A percentile compares a stretch with the other conserved stretches of the same genome.
These are phyloP conservation scores for Hyles euphorbiae DNA, from an alignment of 1,140 invertebrate species.

Conservation along the genomic window DNA sequence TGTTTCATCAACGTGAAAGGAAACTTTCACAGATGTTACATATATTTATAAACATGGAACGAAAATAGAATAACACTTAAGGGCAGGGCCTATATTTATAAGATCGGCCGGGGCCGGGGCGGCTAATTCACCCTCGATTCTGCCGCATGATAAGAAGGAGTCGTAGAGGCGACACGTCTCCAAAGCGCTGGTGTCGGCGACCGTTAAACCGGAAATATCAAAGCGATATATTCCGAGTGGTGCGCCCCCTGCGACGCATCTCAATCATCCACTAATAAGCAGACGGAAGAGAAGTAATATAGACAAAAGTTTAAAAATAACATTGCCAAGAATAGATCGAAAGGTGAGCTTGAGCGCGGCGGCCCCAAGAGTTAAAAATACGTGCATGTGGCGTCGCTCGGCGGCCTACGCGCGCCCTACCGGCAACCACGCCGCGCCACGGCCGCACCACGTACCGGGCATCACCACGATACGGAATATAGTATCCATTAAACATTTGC, in stretches of 20 bases:
- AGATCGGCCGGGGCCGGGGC: neutral
- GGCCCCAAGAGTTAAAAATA: constrained; percentile 68
- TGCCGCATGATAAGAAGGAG: constrained; percentile 28
- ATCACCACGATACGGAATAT: neutral
- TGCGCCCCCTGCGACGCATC: constrained; percentile 68
- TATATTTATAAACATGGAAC: no score
- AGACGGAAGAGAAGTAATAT: constrained; percentile 70
- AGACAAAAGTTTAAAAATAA: constrained; percentile 73
- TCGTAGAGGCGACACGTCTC: constrained; percentile 7
- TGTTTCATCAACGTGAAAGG: no score
- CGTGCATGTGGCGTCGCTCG: constrained; percentile 32
- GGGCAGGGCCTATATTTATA: constrained; percentile 1
- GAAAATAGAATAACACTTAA: constrained; percentile 3
- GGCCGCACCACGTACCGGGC: constrained; percentile 12
- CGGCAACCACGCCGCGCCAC: constrained; percentile 17
- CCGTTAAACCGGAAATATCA: constrained; percentile 51
- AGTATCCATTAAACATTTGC: neutral
- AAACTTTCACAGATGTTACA: no score
- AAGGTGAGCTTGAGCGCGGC: constrained; percentile 66
- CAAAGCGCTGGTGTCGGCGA: constrained; percentile 28
- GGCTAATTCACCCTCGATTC: constrained; percentile 20
- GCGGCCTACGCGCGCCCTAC: constrained; percentile 31
- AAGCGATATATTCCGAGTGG: constrained; percentile 47
- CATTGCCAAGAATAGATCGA: constrained; percentile 61
- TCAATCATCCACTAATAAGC: constrained; percentile 72